phyloP scores from a whole-genome alignment of 1,140 invertebrate species.

The Orchesella cincta region DNA sequence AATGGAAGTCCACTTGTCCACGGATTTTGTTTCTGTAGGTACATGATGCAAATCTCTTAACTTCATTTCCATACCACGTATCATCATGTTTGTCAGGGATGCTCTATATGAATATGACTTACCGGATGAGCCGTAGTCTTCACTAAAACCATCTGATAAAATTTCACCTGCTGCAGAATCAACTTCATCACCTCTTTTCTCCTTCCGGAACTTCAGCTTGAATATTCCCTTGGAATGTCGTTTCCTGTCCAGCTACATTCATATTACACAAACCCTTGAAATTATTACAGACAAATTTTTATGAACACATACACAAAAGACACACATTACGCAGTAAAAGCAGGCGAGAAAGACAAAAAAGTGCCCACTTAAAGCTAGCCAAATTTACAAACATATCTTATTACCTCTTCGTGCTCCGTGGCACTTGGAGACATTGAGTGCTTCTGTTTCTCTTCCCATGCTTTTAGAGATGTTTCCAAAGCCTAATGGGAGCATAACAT shows the following conservation, averaged over 20 bases:
- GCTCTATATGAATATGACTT: constrained; percentile 3
- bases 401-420: constrained; percentile 44
- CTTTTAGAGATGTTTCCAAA: constrained; percentile 82
- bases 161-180: constrained; percentile 30
- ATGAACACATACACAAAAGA: constrained; percentile 15
- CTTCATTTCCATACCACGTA: neutral
- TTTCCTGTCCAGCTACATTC: constrained; percentile 51
- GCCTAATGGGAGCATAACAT: constrained; percentile 56
- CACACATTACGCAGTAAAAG: neutral
- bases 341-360: neutral
- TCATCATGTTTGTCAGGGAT: neutral
- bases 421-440: constrained; percentile 58
- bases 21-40: constrained; percentile 45
- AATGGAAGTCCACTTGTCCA: constrained; percentile 60
- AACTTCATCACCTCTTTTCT: constrained; percentile 43
- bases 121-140: constrained; percentile 44
- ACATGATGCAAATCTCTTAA: neutral
- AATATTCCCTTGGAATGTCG: constrained; percentile 51
- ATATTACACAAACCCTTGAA: constrained; percentile 32
- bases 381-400: constrained; percentile 24
- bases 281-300: constrained; percentile 14
- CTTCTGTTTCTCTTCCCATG: constrained; percentile 93
- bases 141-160: constrained; percentile 45
- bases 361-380: neutral
- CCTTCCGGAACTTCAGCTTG: constrained; percentile 52